Base-by-base conservation (phyloP, 2,888 invertebrate species). In the Platypus cylindrus region DNA sequence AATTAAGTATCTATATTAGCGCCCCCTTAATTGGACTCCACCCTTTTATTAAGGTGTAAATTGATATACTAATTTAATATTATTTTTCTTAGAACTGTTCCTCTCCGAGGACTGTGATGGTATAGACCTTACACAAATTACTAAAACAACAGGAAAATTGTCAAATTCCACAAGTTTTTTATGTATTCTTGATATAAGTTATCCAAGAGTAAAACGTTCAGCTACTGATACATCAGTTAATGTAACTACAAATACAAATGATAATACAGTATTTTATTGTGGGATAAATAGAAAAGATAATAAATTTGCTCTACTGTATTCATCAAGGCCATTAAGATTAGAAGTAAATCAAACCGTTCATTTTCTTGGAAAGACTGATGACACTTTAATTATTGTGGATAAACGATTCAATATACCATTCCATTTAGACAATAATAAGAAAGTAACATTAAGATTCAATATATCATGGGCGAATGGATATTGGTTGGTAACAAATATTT, bases 391-490 rank as follows among this genome's bases (percentile, higher is more conserved):
- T 4, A 50, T 46, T 3, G 49, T 52, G 5, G 51, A 53, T 27
- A 52, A 47, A 5, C 42, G 55, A 15, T 44, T 63, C 17, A 56
- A 55, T 36, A 54, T 55, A 3, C 51, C 59, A 24, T 52, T 59
- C 30, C 53, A 52, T 2, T 37, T 54, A 2, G 52, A 48, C 23
- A 51, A 52, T 17, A 50, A 48, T n/a, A 47, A 43, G 5, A 58
- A 59, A 45, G 49, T 60, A 3, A 51, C 48, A 7, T 42, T 62
- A 22, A 43, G 58, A 33, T 62, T 62, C 34, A 52, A 49, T 41
- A 60, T 61, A 46, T 40, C 52, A 3, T 52, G 50, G 48, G 38
- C 53, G 41, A 45, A 47, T 27, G 54, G 56, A 3, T 63, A 63
- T 32, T 63, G 62, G 62, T 39, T 30, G 30, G 33, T 17, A 20